Evolutionary conservation across 2,797 vertebrate species (phyloP).

Genomic region (Nyctibius grandis): DNA sequence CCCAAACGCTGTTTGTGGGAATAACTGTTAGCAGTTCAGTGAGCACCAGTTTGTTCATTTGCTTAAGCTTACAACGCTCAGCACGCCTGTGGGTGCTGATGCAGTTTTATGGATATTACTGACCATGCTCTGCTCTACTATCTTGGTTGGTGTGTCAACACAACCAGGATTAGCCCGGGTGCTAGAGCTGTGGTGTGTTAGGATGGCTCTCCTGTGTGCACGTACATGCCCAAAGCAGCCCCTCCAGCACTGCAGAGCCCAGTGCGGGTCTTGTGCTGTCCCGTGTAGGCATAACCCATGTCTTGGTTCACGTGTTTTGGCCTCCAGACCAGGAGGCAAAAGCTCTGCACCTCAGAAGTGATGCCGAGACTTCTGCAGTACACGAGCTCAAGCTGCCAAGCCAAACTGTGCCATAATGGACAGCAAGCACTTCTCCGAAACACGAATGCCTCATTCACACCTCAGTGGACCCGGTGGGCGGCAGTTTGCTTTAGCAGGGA

Average conservation of each 20-base stretch:
- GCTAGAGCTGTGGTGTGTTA: rapidly evolving
- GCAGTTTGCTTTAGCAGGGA: rapidly evolving
- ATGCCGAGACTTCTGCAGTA: neutral
- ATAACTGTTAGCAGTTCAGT: neutral
- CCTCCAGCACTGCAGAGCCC: neutral
- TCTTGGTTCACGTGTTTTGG: neutral
- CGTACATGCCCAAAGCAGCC: neutral
- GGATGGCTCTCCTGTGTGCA: neutral
- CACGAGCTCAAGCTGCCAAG: neutral
- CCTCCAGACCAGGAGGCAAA: neutral
- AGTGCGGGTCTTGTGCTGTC: too few species aligned
- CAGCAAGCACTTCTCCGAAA: too few species aligned
- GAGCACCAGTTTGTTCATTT: neutral
- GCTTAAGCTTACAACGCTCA: neutral
- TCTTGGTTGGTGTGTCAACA: neutral
- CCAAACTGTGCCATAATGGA: rapidly evolving
- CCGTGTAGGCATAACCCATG: rapidly evolving
- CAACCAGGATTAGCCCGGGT: rapidly evolving
- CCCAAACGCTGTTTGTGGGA: rapidly evolving
- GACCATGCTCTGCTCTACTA: neutral
- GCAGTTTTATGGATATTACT: rapidly evolving
- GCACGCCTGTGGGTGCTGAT: rapidly evolving
- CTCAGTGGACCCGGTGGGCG: rapidly evolving
- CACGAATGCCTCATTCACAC: rapidly evolving
- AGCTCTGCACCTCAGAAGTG: neutral